Evolutionary conservation across 2,888 invertebrate species (phyloP).

Genomic region (Desoria tigrina): DNA sequence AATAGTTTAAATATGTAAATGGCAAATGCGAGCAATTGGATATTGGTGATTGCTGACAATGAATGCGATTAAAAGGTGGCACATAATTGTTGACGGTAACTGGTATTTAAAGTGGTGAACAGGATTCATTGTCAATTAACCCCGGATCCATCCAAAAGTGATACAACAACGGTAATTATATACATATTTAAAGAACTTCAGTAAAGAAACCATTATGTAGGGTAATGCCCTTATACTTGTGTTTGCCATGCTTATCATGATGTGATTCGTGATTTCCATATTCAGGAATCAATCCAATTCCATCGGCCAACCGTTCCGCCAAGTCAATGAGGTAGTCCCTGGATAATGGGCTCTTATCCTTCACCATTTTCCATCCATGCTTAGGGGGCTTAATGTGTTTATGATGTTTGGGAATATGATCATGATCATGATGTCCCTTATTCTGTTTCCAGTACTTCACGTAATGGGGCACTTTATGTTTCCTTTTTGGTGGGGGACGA

Average conservation of each 20-base stretch:
- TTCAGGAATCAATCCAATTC: slow-evolving; percentile 34
- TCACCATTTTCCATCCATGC: background rate
- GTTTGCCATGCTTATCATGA: slow-evolving; percentile 32
- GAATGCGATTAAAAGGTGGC: too few relatives aligned
- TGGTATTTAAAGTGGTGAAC: too few relatives aligned
- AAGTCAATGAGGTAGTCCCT: background rate
- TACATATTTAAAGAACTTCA: slow-evolving; percentile 29
- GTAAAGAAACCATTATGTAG: slow-evolving; percentile 41
- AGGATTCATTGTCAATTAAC: too few relatives aligned
- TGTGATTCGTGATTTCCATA: slow-evolving; percentile 34
- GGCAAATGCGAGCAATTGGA: too few relatives aligned
- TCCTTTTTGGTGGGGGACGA: background rate
- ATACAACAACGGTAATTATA: too few relatives aligned
- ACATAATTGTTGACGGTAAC: too few relatives aligned
- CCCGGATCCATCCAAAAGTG: too few relatives aligned
- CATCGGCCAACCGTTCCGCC: slow-evolving; percentile 6
- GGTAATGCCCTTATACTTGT: slow-evolving; percentile 37
- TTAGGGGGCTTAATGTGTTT: too few relatives aligned
- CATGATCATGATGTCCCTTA: background rate
- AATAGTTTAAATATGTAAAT: too few relatives aligned
- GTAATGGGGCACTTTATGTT: slow-evolving; percentile 6
- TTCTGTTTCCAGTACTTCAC: slow-evolving; percentile 18
- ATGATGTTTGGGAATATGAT: background rate
- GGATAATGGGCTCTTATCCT: background rate
- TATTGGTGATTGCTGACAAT: too few relatives aligned